phyloP scores from a whole-genome alignment of 1,140 invertebrate genomes.

The Halotydeus destructor region DNA sequence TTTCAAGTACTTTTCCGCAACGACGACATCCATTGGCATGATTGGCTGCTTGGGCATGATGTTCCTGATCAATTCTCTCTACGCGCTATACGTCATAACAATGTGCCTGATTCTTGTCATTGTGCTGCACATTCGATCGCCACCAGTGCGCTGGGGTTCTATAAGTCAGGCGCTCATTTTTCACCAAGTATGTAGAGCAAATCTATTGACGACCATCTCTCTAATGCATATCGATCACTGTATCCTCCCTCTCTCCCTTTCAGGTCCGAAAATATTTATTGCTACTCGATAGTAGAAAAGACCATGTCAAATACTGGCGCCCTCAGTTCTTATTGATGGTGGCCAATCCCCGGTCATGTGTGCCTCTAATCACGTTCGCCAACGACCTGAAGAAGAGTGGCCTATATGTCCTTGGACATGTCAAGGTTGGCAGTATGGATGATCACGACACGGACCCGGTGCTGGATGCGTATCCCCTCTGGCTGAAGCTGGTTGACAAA shows the following conservation, averaged over 20 bases:
- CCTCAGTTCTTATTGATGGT: constrained; percentile 89
- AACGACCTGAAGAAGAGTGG: constrained; percentile 98
- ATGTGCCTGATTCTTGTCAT: constrained; percentile 63
- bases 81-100: constrained; percentile 66
- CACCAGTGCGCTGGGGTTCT: constrained; percentile 76
- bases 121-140: constrained; percentile 73
- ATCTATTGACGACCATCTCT: constrained; percentile 5
- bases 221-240: constrained; percentile 8
- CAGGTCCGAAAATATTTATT: constrained; percentile 85
- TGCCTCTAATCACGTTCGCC: constrained; percentile 83
- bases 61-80: constrained; percentile 80
- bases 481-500: constrained; percentile 67
- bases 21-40: constrained; percentile 68
- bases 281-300: constrained; percentile 79
- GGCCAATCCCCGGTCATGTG: constrained; percentile 64
- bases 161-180: constrained; percentile 97
- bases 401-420: constrained; percentile 79
- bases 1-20: constrained; percentile 90
- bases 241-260: constrained; percentile 14
- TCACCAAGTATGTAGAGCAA: constrained; percentile 48
- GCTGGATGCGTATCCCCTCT: constrained; percentile 52
- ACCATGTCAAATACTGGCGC: constrained; percentile 97
- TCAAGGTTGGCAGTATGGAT: constrained; percentile 36
- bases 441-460: constrained; percentile 36
- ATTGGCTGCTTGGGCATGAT: constrained; percentile 76